Evolutionary conservation across 2,113 vertebrate species (phyloP).

Genomic region (cattle (Bos taurus)): DNA sequence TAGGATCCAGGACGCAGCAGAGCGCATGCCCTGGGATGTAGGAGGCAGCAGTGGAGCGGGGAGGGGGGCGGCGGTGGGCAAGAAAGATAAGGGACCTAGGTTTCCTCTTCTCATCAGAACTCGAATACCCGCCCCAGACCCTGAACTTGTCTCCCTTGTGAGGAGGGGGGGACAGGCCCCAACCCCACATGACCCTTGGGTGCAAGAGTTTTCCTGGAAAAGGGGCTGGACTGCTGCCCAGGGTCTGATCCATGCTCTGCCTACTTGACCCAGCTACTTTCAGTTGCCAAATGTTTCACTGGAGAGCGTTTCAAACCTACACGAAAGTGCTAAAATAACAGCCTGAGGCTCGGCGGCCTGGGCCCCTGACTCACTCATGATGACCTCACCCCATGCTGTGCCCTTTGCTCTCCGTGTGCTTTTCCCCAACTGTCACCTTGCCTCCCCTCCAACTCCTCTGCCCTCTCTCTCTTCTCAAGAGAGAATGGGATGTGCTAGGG

Average conservation of each 20-base stretch:
- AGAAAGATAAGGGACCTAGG: neutral
- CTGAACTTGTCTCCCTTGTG: neutral
- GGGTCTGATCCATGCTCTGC: neutral
- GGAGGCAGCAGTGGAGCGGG: neutral
- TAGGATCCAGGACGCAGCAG: accelerated
- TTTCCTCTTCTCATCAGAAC: neutral
- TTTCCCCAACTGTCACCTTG: accelerated
- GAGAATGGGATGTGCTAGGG: neutral
- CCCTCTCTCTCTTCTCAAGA: neutral
- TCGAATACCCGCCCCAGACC: accelerated
- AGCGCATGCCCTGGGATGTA: accelerated
- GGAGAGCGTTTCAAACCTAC: neutral
- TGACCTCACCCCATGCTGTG: neutral
- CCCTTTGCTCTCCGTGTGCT: accelerated
- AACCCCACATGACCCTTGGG: neutral
- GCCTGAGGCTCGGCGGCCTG: neutral
- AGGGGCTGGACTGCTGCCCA: accelerated
- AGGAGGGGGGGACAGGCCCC: accelerated
- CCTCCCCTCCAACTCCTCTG: neutral
- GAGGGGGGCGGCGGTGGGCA: neutral
- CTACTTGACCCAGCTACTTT: neutral
- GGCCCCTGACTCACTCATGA: too few relatives aligned
- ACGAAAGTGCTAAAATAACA: accelerated
- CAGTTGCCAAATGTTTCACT: too few relatives aligned
- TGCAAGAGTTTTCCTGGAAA: accelerated